Conservation (phyloP, 1,140 invertebrate species). For the Vanessa tameamea region DNA sequence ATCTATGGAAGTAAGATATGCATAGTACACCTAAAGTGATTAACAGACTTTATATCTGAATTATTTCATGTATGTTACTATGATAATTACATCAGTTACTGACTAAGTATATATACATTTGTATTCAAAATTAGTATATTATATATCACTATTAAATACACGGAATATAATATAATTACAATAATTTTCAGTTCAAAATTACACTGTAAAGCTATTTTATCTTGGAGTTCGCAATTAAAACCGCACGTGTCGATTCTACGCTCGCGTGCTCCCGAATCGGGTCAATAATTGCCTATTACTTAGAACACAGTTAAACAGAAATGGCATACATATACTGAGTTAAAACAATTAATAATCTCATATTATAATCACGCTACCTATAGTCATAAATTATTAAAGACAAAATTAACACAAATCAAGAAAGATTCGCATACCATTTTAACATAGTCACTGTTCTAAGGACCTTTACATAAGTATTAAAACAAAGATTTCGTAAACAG, state of each 20-base stretch:
- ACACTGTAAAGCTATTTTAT: conserved; percentile 22
- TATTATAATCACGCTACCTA: background rate
- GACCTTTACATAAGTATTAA: conserved; percentile 13
- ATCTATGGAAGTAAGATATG: too few species aligned
- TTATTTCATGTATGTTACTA: too few species aligned
- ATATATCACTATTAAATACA: background rate
- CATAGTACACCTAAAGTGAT: too few species aligned
- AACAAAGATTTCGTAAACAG: conserved; percentile 23
- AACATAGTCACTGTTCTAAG: background rate
- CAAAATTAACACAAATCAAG: background rate
- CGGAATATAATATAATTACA: background rate
- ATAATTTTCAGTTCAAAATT: conserved; percentile 3
- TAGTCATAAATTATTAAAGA: background rate
- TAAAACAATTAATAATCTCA: background rate
- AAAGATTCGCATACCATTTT: background rate
- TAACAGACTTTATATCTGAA: too few species aligned
- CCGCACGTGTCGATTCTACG: conserved; percentile 24
- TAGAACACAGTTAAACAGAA: conserved; percentile 15
- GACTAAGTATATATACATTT: too few species aligned
- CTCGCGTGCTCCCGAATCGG: conserved; percentile 27
- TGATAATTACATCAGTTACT: too few species aligned
- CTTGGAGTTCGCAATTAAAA: conserved; percentile 25
- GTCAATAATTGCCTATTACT: conserved; percentile 23
- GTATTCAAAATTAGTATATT: too few species aligned
- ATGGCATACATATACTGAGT: background rate